Evolutionary conservation across 1,140 invertebrate species (phyloP).

Genomic region (Wasmannia auropunctata): DNA sequence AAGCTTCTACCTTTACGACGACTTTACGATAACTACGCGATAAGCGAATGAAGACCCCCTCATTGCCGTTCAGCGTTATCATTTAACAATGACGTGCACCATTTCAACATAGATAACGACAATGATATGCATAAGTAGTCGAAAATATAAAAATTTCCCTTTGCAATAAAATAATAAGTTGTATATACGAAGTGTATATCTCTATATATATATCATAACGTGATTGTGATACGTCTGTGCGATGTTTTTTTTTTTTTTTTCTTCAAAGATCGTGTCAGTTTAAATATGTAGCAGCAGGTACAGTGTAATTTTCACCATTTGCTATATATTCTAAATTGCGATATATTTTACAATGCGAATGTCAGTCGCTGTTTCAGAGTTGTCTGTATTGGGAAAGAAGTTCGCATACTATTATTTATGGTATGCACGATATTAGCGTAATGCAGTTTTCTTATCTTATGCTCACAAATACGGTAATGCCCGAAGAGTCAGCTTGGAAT

Average conservation of each 20-base stretch:
- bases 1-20: neutral
- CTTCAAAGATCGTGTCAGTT: neutral
- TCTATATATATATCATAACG: neutral
- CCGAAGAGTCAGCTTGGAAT: constrained; percentile 7
- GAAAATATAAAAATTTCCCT: neutral
- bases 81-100: neutral
- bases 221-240: neutral
- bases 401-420: neutral
- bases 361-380: neutral
- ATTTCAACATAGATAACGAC: constrained; percentile 1
- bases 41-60: neutral
- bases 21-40: constrained; percentile 26
- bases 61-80: constrained; percentile 5
- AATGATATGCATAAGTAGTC: neutral
- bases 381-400: neutral
- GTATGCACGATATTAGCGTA: constrained; percentile 21
- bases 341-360: constrained; percentile 16
- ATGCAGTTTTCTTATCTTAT: neutral
- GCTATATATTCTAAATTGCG: constrained; percentile 10
- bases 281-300: constrained; percentile 15
- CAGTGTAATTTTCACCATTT: constrained; percentile 13
- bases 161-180: neutral
- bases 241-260: too few species aligned
- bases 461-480: constrained; percentile 19
- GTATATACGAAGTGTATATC: neutral